Evolutionary conservation across 1,140 invertebrate species (phyloP), one percentile per base, ranked within the genome.

Genomic region (Zaprionus taronus): DNA sequence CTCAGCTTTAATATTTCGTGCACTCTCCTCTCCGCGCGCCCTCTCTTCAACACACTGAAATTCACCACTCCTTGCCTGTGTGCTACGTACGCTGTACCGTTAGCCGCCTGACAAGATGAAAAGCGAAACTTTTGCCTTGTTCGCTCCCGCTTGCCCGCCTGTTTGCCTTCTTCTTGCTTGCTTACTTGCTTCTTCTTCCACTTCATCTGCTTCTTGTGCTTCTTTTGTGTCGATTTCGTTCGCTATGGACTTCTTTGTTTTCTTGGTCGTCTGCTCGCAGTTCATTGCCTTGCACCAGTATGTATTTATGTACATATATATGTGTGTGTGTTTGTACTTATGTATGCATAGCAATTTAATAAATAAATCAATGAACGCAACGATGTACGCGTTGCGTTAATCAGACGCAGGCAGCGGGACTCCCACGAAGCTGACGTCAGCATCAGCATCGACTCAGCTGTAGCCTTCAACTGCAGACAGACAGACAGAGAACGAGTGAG

Each of bases 41-140:
- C 31, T 31, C n/a, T 72, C 61, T 64, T 55, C 71, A 78, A 66
- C 76, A 72, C 55, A 75, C 58, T 68, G 17, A 72, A 79, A 85
- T 79, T 85, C 83, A 85, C 83, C 83, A 85, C 83, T 79, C 64
- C 70, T 24, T 61, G 67, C 72, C 77, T 69, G 78, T 62, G 70
- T 78, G 71, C 63, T 70, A 79, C 78, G 82, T 22, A 26, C 67
- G 36, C 51, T 68, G 22, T 62, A 79, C 82, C 79, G 82, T 84
- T 84, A 81, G 63, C 82, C 73, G 66, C 82, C 73, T 70, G 73
- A 62, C 62, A 78, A 78, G 77, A 85, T 85, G 79, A 86, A 85
- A 85, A 85, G 83, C 83, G 83, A 85, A 85, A 85, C 83, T 82
- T 85, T 85, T 70, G 60, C 66, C 24, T 65, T 61, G 47, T 51